These are phyloP conservation scores for Chirona hameri DNA, from an alignment of 2,888 invertebrate genomes.

Conservation along the genomic window DNA sequence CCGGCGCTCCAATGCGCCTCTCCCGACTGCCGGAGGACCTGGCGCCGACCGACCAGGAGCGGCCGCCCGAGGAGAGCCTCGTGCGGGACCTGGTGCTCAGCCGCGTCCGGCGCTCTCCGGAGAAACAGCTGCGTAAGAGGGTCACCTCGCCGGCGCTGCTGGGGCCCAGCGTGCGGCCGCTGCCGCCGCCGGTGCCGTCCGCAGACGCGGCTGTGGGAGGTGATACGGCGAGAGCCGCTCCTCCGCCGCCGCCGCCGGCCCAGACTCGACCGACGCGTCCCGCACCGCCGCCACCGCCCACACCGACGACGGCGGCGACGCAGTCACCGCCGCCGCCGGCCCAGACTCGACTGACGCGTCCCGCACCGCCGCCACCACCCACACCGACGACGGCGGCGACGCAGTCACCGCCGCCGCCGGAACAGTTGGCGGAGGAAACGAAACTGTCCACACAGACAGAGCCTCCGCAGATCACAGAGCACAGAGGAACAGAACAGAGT, in stretches of 20 bases:
- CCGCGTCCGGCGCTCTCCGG: background rate
- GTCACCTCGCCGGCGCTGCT: background rate
- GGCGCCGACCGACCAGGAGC: no score
- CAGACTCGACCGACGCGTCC: background rate
- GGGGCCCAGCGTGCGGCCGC: background rate
- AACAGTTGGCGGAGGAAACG: background rate
- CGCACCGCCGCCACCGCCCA: background rate
- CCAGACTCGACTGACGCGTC: background rate
- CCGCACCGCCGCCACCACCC: background rate
- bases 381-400: background rate
- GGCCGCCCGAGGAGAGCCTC: background rate
- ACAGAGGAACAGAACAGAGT: background rate
- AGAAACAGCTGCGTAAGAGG: background rate
- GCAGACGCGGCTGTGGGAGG: background rate
- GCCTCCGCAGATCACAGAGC: background rate
- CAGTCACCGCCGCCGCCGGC: background rate
- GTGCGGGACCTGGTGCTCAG: constrained; percentile 11
- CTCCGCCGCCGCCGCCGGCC: background rate
- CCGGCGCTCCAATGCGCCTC: background rate
- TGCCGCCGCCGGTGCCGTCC: background rate
- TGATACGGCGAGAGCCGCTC: no score
- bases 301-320: background rate
- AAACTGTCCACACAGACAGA: background rate
- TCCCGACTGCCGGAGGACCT: background rate
- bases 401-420: background rate